phyloP scores from a whole-genome alignment of 1,140 invertebrate species.

The Eupristina koningsbergeri region DNA sequence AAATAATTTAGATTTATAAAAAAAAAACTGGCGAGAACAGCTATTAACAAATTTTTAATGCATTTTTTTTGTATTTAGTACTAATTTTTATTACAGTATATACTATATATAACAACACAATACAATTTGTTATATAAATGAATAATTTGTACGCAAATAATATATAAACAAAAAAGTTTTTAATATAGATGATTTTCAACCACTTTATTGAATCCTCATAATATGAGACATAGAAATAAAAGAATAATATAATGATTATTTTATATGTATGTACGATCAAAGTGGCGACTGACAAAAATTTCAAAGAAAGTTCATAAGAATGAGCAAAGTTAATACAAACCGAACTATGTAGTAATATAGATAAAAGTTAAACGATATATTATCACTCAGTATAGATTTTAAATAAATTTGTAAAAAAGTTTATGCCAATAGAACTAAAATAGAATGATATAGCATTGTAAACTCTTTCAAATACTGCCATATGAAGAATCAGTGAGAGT shows the following conservation, averaged over 20 bases:
- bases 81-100: not conserved
- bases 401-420: constrained; percentile 37
- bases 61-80: constrained; percentile 17
- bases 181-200: not conserved
- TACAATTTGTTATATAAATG: not conserved
- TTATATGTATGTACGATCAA: not conserved
- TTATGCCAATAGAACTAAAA: not conserved
- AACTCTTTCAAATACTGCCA: constrained; percentile 46
- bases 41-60: not conserved
- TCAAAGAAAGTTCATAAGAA: not conserved
- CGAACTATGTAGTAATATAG: not conserved
- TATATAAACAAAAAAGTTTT: not conserved
- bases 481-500: constrained; percentile 42
- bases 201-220: not conserved
- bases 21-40: not conserved
- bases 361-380: constrained; percentile 22
- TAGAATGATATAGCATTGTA: constrained; percentile 17
- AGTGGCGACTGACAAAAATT: not conserved
- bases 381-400: constrained; percentile 5
- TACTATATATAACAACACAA: not conserved
- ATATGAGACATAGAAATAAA: not conserved
- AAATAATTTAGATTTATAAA: too few species aligned
- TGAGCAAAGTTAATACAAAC: not conserved
- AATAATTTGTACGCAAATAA: not conserved
- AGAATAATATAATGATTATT: constrained; percentile 1